phyloP scores from a whole-genome alignment of 2,113 vertebrate genomes.

The Pangasianodon gigas region DNA sequence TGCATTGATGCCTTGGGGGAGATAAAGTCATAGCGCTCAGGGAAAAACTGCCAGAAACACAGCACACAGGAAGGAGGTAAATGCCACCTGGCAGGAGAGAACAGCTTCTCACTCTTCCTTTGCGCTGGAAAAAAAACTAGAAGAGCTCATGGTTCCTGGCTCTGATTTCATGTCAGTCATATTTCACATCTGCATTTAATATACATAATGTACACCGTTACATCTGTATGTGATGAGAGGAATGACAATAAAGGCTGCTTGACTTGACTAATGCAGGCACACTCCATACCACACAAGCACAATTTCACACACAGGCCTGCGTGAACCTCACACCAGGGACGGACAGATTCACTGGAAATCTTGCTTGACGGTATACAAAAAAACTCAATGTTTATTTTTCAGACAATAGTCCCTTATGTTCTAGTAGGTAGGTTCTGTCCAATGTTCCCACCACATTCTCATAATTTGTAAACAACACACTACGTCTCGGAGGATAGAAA shows the following conservation, averaged over 20 bases:
- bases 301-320: neutral
- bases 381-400: neutral
- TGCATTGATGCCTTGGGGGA: neutral
- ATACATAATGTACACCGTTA: neutral
- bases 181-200: conserved; percentile 14
- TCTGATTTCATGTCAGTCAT: neutral
- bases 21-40: neutral
- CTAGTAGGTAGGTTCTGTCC: neutral
- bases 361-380: neutral
- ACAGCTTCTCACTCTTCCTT: neutral
- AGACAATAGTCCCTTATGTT: conserved; percentile 17
- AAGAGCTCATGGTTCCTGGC: neutral
- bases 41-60: neutral
- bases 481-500: conserved; percentile 10
- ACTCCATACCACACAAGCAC: neutral
- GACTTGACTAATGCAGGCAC: neutral
- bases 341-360: neutral
- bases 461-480: conserved; percentile 10
- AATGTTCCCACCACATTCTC: neutral
- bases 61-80: neutral
- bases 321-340: neutral
- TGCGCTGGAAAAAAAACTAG: neutral
- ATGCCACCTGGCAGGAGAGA: neutral
- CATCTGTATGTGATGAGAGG: neutral
- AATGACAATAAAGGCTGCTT: neutral